Evolutionary conservation across 2,113 vertebrate genomes (phyloP), one percentile per base, ranked within the genome.

Genomic region (Microcebus griseorufus): DNA sequence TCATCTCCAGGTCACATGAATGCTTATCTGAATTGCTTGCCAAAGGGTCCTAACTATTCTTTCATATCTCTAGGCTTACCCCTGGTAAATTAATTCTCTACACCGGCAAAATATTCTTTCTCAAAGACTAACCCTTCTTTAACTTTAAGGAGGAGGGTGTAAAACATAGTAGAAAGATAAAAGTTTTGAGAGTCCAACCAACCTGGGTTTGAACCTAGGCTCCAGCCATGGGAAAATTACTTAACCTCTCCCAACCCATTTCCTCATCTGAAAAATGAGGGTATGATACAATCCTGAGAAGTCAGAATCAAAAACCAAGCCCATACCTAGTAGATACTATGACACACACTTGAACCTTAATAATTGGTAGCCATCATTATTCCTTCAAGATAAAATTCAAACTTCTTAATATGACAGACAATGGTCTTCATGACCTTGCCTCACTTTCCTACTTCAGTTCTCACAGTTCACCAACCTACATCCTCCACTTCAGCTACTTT

Each of bases 341-440:
- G 18, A 94, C 14, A 64, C 67, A 86, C 42, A 72, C 64, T 29
- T 48, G 27, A 79, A 9, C 20, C 48, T 92, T 65, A 65, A 18
- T 94, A 83, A 64, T 0, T 29, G 11, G 72, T 45, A 84, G 65
- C 55, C 58, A 80, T 9, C 79, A 60, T 84, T 67, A 93, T n/a
- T 95, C 84, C 84, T 88, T 89, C 64, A 32, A 55, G 55, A 85
- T 55, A 55, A 92, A 79, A 65, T 72, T 89, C n/a, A 65, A n/a
- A 58, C 34, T 65, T 93, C 53, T 75, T 64, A 72, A 79, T 73
- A 48, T 39, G 67, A 60, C 3, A 53, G 67, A 45, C 22, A 22
- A 39, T 23, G 58, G 39, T 70, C 60, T 53, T 88, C 42, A 34
- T 48, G 42, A 55, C 45, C 13, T 39, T 72, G 51, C 13, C 48